phyloP scores from a whole-genome alignment of 2,113 vertebrate genomes.

The Lepus timidus region DNA sequence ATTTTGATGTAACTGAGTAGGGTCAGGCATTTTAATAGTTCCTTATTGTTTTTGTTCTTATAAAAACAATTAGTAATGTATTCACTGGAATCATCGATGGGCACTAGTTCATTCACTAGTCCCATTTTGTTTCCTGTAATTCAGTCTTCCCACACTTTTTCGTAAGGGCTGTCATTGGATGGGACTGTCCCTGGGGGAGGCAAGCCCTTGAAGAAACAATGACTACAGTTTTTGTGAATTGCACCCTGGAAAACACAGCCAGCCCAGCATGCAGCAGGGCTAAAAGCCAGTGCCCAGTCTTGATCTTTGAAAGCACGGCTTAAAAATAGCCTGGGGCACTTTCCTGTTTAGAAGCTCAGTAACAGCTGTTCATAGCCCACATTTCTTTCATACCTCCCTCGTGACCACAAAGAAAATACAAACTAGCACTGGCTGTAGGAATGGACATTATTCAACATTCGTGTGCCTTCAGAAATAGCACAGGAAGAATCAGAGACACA shows the following conservation, averaged over 20 bases:
- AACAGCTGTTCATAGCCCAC: slow-evolving; percentile 79
- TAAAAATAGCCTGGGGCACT: slow-evolving; percentile 78
- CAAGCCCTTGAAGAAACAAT: slow-evolving; percentile 71
- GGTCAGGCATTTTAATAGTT: slow-evolving; percentile 27
- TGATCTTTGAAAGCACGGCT: slow-evolving; percentile 69
- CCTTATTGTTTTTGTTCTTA: slow-evolving; percentile 57
- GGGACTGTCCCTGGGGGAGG: not conserved
- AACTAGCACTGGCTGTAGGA: slow-evolving; percentile 62
- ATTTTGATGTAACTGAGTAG: slow-evolving; percentile 43
- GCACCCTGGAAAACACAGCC: slow-evolving; percentile 60
- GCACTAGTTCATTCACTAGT: slow-evolving; percentile 68
- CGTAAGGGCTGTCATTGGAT: slow-evolving; percentile 61
- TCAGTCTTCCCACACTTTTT: slow-evolving; percentile 74
- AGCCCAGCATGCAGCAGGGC: not conserved
- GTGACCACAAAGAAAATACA: slow-evolving; percentile 72
- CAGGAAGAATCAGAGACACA: slow-evolving; percentile 79
- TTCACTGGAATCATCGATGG: slow-evolving; percentile 63
- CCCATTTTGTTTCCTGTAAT: slow-evolving; percentile 66
- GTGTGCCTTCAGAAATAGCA: slow-evolving; percentile 76
- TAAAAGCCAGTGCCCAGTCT: slow-evolving; percentile 31
- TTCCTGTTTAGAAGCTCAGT: slow-evolving; percentile 77
- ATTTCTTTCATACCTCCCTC: slow-evolving; percentile 79
- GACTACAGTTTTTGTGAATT: slow-evolving; percentile 58
- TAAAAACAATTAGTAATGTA: slow-evolving; percentile 65
- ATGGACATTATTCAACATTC: slow-evolving; percentile 70